Percentiles rank a stretch among this genome's conserved stretches.
These are phyloP conservation scores for Sarcoramphus papa DNA, from an alignment of 2,797 vertebrate species.

Conservation along the genomic window DNA sequence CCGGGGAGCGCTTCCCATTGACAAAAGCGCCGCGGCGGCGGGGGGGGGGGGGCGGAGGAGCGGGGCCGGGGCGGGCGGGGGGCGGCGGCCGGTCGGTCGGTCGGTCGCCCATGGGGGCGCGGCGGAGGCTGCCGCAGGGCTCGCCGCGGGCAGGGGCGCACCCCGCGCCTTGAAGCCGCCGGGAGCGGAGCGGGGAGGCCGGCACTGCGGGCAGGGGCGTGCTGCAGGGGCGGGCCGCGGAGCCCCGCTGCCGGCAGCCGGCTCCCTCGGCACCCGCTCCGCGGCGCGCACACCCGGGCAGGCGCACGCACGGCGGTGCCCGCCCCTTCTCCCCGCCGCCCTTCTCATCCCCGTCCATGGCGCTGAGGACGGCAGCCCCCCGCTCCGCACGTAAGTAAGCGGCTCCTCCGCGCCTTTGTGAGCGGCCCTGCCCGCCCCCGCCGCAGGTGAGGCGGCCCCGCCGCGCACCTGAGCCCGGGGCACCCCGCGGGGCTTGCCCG, in stretches of 20 bases:
- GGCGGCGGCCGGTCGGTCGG: neutral
- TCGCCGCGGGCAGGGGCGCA: neutral
- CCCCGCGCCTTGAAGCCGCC: neutral
- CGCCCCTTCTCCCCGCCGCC: neutral
- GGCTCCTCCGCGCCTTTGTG: neutral
- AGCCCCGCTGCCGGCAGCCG: neutral
- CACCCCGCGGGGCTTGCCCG: neutral
- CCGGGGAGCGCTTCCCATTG: neutral
- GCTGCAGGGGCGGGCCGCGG: neutral
- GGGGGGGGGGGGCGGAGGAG: neutral
- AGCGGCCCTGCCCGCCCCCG: neutral
- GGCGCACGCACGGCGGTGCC: neutral
- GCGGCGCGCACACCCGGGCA: neutral
- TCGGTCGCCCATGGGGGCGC: neutral
- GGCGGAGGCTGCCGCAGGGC: neutral
- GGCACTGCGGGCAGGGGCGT: neutral
- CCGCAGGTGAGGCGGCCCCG: neutral
- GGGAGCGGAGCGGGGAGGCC: neutral
- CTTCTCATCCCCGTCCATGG: neutral
- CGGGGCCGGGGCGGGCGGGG: neutral
- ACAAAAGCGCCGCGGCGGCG: neutral
- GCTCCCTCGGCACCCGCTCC: neutral
- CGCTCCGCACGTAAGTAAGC: slow-evolving; percentile 61
- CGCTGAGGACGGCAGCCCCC: slow-evolving; percentile 48
- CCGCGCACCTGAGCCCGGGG: neutral